These are phyloP conservation scores for Pteria penguin DNA, from an alignment of 2,888 invertebrate species.

Conservation along the genomic window DNA sequence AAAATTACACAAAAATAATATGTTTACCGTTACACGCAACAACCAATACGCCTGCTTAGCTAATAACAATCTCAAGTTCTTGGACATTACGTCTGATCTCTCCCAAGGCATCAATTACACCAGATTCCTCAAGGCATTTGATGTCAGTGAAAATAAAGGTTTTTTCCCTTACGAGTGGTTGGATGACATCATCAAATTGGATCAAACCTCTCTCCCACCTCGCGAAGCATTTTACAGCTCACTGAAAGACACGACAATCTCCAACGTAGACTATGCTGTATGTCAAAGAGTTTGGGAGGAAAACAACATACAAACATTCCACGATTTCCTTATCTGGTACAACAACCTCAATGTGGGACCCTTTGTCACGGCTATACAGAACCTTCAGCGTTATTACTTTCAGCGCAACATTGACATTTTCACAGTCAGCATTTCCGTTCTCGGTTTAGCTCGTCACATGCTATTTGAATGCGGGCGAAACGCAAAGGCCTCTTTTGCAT, in stretches of 20 bases:
- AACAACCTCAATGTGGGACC: too few relatives aligned
- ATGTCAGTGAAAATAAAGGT: constrained; percentile 44
- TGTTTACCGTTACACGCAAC: too few relatives aligned
- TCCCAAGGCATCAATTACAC: constrained; percentile 46
- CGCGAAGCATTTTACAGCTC: too few relatives aligned
- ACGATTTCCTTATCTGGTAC: too few relatives aligned
- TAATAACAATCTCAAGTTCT: constrained; percentile 34
- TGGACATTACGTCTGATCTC: constrained; percentile 47
- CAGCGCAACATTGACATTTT: constrained; percentile 51
- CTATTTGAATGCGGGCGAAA: constrained; percentile 10
- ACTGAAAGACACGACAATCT: constrained; percentile 22
- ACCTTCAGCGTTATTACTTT: constrained; percentile 45
- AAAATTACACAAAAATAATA: too few relatives aligned
- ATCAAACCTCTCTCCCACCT: constrained; percentile 12
- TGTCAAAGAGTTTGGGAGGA: too few relatives aligned
- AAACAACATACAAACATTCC: too few relatives aligned
- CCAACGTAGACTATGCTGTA: constrained; percentile 13
- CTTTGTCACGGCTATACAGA: constrained; percentile 44
- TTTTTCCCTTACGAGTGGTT: constrained; percentile 45
- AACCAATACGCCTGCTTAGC: constrained; percentile 35
- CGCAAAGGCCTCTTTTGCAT: constrained; percentile 10
- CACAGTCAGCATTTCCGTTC: constrained; percentile 49
- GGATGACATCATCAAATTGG: constrained; percentile 26
- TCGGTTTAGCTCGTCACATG: constrained; percentile 47
- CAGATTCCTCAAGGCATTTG: constrained; percentile 49